Percentiles rank a stretch among this genome's conserved stretches.
Evolutionary conservation across 1,140 invertebrate species (phyloP).

Genomic region (Samia ricini): DNA sequence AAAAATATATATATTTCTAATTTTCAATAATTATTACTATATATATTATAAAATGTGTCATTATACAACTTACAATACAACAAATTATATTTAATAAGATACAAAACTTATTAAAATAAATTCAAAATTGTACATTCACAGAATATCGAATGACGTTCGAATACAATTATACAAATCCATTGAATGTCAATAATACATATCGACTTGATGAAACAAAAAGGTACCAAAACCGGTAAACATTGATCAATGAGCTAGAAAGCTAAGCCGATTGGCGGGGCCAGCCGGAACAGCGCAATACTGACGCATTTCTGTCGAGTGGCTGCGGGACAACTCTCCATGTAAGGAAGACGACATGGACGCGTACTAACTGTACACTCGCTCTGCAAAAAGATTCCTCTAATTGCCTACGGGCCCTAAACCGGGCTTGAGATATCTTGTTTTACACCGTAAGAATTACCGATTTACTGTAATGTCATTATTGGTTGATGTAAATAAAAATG

Average conservation of each 20-base stretch:
- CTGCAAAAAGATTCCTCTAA: conserved; percentile 52
- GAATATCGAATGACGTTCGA: neutral
- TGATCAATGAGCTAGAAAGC: conserved; percentile 34
- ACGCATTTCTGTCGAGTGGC: conserved; percentile 46
- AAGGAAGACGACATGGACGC: conserved; percentile 51
- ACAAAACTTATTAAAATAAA: no score
- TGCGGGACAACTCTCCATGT: conserved; percentile 53
- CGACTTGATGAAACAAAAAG: conserved; percentile 1
- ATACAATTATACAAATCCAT: neutral
- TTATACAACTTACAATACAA: no score
- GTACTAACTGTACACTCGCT: conserved; percentile 59
- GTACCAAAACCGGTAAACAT: conserved; percentile 19
- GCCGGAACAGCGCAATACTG: conserved; percentile 53
- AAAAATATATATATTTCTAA: no score
- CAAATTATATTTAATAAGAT: no score
- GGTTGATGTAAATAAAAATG: neutral
- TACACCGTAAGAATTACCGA: neutral
- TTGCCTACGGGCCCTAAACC: conserved; percentile 27
- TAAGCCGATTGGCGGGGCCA: conserved; percentile 19
- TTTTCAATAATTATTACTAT: no score
- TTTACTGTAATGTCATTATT: neutral
- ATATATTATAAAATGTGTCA: no score
- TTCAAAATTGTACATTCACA: neutral
- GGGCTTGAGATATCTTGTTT: conserved; percentile 15
- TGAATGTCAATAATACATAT: neutral